Evolutionary conservation across 2,888 invertebrate species (phyloP).

Genomic region (Antitype chi): DNA sequence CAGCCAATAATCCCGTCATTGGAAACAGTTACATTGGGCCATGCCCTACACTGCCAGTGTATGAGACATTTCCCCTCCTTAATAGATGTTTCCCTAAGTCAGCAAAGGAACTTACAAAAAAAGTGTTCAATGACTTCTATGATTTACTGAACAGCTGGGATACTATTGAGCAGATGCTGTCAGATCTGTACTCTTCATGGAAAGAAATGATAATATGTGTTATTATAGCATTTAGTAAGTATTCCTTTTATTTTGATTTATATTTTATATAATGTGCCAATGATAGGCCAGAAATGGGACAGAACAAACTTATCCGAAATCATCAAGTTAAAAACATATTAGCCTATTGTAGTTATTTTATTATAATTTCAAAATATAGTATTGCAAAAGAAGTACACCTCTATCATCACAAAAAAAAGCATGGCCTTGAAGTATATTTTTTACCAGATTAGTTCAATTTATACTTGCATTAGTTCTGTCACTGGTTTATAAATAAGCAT

Average conservation of each 20-base stretch:
- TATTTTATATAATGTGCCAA: background rate
- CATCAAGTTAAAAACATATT: background rate
- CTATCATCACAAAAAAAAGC: background rate
- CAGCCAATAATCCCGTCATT: conserved; percentile 82
- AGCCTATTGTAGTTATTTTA: background rate
- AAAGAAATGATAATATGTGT: conserved; percentile 95
- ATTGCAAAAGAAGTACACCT: background rate
- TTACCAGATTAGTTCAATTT: conserved; percentile 28
- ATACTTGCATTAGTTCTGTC: conserved; percentile 24
- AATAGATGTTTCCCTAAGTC: conserved; percentile 96
- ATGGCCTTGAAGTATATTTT: conserved; percentile 9
- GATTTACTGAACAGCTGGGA: conserved; percentile 96
- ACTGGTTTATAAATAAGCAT: conserved; percentile 39
- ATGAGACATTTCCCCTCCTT: conserved; percentile 94
- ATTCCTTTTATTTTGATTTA: conserved; percentile 31
- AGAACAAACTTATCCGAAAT: background rate
- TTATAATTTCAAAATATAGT: background rate
- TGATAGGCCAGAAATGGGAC: background rate
- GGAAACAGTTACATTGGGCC: conserved; percentile 91
- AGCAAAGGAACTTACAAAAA: conserved; percentile 92
- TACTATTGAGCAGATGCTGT: conserved; percentile 96
- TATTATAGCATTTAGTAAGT: conserved; percentile 95
- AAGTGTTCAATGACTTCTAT: conserved; percentile 93
- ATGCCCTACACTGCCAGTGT: conserved; percentile 95
- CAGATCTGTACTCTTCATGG: conserved; percentile 97